These are phyloP conservation scores for Phthorimaea operculella DNA, from an alignment of 1,140 invertebrate species.

Conservation along the genomic window DNA sequence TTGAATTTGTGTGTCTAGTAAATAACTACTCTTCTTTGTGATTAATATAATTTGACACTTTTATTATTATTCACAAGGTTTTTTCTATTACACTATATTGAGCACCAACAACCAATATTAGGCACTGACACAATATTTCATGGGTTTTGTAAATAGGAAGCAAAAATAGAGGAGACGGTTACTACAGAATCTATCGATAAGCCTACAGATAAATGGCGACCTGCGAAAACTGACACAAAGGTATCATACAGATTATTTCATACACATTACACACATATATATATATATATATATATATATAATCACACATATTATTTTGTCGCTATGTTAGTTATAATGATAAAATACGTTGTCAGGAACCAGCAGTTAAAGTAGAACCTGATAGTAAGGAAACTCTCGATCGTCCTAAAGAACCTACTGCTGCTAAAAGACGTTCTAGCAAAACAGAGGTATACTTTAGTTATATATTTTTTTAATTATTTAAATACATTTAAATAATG, in stretches of 20 bases:
- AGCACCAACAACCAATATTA: not conserved
- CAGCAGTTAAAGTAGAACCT: constrained; percentile 29
- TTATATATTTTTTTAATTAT: no score
- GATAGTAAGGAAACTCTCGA: constrained; percentile 42
- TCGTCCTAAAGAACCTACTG: constrained; percentile 22
- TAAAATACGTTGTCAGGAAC: constrained; percentile 24
- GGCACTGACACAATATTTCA: not conserved
- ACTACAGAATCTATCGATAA: constrained; percentile 37
- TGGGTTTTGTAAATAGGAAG: constrained; percentile 46
- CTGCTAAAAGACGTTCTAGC: constrained; percentile 28
- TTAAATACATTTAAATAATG: no score
- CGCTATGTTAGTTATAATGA: not conserved
- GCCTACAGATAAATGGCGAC: constrained; percentile 47
- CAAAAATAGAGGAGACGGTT: constrained; percentile 37
- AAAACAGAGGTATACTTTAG: constrained; percentile 34
- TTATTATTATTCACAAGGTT: not conserved
- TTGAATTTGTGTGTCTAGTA: constrained; percentile 29
- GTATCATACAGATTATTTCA: constrained; percentile 22
- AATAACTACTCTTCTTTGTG: constrained; percentile 33
- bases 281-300: constrained; percentile 16
- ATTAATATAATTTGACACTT: constrained; percentile 20
- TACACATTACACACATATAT: no score
- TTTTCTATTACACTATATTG: not conserved
- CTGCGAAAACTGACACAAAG: constrained; percentile 54
- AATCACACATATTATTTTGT: constrained; percentile 12